Base-by-base conservation (phyloP, 2,888 invertebrate species). In the Eudasyphora cyanicolor region DNA sequence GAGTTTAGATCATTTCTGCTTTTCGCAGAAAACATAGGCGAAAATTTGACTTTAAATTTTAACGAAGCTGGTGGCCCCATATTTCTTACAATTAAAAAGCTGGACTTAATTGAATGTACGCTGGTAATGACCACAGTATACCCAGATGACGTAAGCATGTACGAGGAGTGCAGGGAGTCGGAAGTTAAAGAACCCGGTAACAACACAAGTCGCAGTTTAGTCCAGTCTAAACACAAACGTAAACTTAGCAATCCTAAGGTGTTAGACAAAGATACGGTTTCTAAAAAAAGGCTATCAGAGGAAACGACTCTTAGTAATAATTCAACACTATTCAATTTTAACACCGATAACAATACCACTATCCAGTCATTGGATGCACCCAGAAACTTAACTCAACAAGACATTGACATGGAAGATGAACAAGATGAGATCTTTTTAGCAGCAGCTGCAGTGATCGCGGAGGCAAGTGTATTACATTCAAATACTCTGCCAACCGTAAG, bases 51-150 rank as follows among this genome's bases (percentile, higher is more conserved):
- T 62, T 89, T 97, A 54, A 94, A 95, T 89, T 97, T 98, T 93
- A 95, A 96, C 89, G 93, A 93, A 45, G 94, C 96, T 71, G 98
- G 97, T 87, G 95, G 95, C 86, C 97, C 97, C 5, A 94, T 96
- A 3, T 94, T 96, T 42, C 95, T 97, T 85, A 93, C 95, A 85
- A 93, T 96, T n/a, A 94, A 95, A 87, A 95, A 95, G 91, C 94
- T 94, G 78, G 92, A 94, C 21, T 94, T 95, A 64, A 96, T 97
- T 91, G 96, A 97, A 92, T 95, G 95, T 19, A 94, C 95, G 88
- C 95, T 97, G 89, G 95, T 98, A 0, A 93, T 97, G 87, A 96
- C 98, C 7, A 97, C 92, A 0, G 85, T 92, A 2, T 89, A 89
- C 0, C 89, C 91, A 0, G 91, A 91, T n/a, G 92, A 92, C 85